Evolutionary conservation across 2,113 vertebrate genomes (phyloP), one percentile per base, ranked within the genome.

Genomic region (Propithecus coquereli): DNA sequence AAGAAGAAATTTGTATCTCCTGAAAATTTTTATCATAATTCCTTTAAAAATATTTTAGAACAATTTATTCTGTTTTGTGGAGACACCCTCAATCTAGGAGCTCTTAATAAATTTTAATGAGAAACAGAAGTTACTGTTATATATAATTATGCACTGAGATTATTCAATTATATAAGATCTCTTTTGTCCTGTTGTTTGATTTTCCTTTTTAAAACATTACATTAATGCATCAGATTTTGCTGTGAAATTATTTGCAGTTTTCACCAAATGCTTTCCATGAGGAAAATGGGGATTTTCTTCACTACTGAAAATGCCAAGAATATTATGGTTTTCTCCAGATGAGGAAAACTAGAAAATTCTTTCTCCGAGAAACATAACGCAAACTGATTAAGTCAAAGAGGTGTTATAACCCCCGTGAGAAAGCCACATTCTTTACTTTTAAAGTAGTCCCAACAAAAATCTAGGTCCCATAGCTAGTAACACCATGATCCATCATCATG

Each of bases 341-440:
- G 74, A 98, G 76, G 77, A 83, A 98, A 98, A 98, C 73, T 93
- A 97, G 59, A 97, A 92, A 98, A 98, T 97, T 97, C 94, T 98
- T 96, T 99, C 96, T 98, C 96, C 97, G 96, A 98, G 95, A 98
- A 98, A 93, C 92, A 97, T 97, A 97, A 98, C 95, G 87, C 95
- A 98, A 98, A 97, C 94, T 98, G 98, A 98, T 98, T 98, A 98
- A 98, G 96, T 98, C 97, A 98, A 98, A 98, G 95, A 98, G 96
- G 85, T 97, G 59, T 98, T 97, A 94, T 96, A 98, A 98, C 97
- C 91, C 96, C 96, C 97, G 95, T 98, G 97, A 94, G 96, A 97
- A 98, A 98, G 92, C 57, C 94, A 95, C 70, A 50, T 98, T 96
- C 94, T 98, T 98, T 97, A 98, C 88, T 98, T 98, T 97, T 98